phyloP scores from a whole-genome alignment of 2,113 vertebrate species.

The Mormyrus lacerda region DNA sequence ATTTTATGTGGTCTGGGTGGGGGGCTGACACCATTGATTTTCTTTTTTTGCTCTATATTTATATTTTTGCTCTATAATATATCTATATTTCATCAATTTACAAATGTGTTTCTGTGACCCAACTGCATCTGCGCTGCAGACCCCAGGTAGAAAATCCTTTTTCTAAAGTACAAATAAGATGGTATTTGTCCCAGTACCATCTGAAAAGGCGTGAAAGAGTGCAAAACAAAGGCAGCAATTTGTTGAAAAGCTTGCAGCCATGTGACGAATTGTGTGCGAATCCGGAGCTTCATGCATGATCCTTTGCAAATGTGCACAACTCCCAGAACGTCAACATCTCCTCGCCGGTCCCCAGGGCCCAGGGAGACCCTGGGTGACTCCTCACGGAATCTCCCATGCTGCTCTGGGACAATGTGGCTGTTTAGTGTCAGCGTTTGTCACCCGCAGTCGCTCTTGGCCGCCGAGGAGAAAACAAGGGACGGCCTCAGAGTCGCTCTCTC shows the following conservation, averaged over 20 bases:
- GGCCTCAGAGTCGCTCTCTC: constrained; percentile 9
- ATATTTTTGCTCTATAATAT: no score
- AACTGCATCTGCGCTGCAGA: neutral
- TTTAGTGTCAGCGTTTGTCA: neutral
- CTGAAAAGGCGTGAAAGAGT: neutral
- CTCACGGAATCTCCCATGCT: neutral
- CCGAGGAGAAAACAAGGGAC: neutral
- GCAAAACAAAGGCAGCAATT: neutral
- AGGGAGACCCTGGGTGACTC: neutral
- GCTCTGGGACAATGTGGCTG: neutral
- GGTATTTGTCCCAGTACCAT: neutral
- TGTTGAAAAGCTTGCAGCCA: neutral
- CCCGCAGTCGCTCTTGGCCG: neutral
- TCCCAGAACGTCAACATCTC: neutral
- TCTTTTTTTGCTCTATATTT: neutral
- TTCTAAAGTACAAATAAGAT: neutral
- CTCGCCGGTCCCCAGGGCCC: neutral
- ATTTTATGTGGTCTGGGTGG: neutral
- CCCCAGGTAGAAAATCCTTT: neutral
- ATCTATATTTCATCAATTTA: neutral
- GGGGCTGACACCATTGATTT: neutral
- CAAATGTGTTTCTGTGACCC: neutral
- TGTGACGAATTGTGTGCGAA: neutral
- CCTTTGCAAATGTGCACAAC: neutral
- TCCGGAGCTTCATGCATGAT: neutral